Base-by-base conservation (phyloP, 2,797 vertebrate species). In the Otolemur crassicaudatus region DNA sequence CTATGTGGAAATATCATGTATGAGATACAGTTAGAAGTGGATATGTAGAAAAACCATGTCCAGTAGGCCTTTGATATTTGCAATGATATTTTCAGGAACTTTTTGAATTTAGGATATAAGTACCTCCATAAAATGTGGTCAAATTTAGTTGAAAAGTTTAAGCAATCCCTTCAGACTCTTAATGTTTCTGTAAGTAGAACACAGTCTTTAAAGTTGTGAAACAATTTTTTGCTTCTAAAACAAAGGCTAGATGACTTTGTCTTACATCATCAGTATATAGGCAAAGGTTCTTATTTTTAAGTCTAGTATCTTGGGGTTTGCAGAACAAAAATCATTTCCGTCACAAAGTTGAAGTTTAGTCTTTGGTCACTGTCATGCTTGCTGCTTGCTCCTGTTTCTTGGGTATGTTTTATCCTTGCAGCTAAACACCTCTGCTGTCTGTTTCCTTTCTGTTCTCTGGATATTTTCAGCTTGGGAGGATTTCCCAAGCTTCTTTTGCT, bases 121-220 rank as follows among this genome's bases (percentile, higher is more conserved):
- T 75, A n/a, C 23, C 4, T 91, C n/a, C 14, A 40, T 70, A 93
- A 95, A 90, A 80, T 73, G 8, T 3, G 56, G 31, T 63, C 22
- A 95, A 20, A 82, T 79, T 97, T 96, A 82, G 92, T 87, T 63
- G 43, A 60, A 90, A 85, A 60, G 14, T 75, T 73, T 90, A 88
- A 94, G 19, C 65, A 77, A 86, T 85, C 43, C 34, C 40, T 83
- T 94, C 5, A 92, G n/a, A 96, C 17, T 37, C 4, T 79, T 90
- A 92, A 69, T 14, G 34, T 29, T 91, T 95, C 31, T 60, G n/a
- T 88, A 91, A 93, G 37, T 27, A 90, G 61, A 73, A 77, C 31
- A 61, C 0, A 90, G 19, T 86, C 29, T 65, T 91, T 63, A 40
- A 91, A 72, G 10, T 84, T 91, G 9, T 82, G 88, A 81, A 87